Base-by-base conservation (phyloP, 2,888 invertebrate species). In the Leptinotarsa tumamoca region DNA sequence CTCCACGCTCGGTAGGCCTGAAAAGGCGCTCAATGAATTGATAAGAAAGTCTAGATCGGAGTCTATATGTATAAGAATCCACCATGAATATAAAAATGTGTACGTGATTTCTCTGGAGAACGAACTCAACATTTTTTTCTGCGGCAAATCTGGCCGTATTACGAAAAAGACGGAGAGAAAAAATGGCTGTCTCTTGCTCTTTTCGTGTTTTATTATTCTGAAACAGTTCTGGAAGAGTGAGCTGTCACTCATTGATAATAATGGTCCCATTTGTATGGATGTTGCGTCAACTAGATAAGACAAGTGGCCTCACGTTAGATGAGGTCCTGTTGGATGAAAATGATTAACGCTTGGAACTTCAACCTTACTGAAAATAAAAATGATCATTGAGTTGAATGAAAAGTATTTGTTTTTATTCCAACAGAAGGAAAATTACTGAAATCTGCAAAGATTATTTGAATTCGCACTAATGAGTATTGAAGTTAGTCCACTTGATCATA, bases 11-110 rank as follows among this genome's bases (percentile, higher is more conserved):
- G n/a, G 63, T 63, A 63, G 63, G 63, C 43, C n/a, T 18, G n/a
- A 63, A 63, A 43, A n/a, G 63, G 33, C 63, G 43, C n/a, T n/a
- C 63, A 63, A 63, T 63, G 63, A 63, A 63, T 63, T 33, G 63
- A 63, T 63, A 63, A 63, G 43, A 18, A 63, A 63, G 63, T 63
- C 27, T 63, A 63, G 33, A 13, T 43, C 33, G 43, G 14, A 43
- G 33, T 18, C 63, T 33, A 63, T 43, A 33, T 63, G 63, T 43
- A 63, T 63, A 63, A n/a, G 43, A 43, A 43, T 63, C 33, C 63
- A n/a, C 63, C 63, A 63, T 63, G 63, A 63, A 63, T 63, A 63
- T 43, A 63, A 63, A 63, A 63, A 63, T 43, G 43, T 43, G 43
- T 63, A 63, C 63, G 63, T 63, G 63, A 63, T 33, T 63, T n/a